A percentile compares a stretch with the other conserved stretches of the same genome.
These are phyloP conservation scores for Holothuria leucospilota DNA, from an alignment of 53 echinoderm and acorn worm genomes.

Conservation along the genomic window DNA sequence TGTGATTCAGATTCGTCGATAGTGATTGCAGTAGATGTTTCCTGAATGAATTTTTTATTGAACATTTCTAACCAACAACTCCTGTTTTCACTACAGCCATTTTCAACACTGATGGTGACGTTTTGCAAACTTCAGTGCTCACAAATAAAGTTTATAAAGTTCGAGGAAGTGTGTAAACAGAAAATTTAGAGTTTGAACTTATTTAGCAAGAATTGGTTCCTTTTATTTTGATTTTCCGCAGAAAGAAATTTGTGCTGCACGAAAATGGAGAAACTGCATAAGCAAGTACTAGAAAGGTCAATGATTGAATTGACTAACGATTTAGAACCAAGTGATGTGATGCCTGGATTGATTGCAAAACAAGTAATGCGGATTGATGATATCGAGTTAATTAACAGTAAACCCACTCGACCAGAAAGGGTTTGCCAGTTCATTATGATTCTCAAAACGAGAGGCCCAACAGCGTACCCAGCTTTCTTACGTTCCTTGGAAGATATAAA, in stretches of 20 bases:
- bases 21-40: too few species aligned
- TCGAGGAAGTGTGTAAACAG: too few species aligned
- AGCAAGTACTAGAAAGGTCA: neutral
- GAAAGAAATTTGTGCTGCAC: neutral
- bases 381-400: neutral
- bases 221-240: too few species aligned
- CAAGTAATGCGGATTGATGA: neutral
- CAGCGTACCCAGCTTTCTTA: constrained; percentile 1
- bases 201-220: too few species aligned
- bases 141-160: too few species aligned
- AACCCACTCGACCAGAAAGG: neutral
- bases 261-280: neutral
- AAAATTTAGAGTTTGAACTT: too few species aligned
- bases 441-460: constrained; percentile 2
- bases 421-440: neutral
- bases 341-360: neutral
- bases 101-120: too few species aligned
- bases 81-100: too few species aligned
- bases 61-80: too few species aligned
- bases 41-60: too few species aligned
- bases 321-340: neutral
- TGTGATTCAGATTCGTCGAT: too few species aligned
- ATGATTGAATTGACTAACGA: neutral
- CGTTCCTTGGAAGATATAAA: neutral
- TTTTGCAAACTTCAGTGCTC: too few species aligned